These are phyloP conservation scores for Epinotia bilunana DNA, from an alignment of 2,888 invertebrate species.

Conservation along the genomic window DNA sequence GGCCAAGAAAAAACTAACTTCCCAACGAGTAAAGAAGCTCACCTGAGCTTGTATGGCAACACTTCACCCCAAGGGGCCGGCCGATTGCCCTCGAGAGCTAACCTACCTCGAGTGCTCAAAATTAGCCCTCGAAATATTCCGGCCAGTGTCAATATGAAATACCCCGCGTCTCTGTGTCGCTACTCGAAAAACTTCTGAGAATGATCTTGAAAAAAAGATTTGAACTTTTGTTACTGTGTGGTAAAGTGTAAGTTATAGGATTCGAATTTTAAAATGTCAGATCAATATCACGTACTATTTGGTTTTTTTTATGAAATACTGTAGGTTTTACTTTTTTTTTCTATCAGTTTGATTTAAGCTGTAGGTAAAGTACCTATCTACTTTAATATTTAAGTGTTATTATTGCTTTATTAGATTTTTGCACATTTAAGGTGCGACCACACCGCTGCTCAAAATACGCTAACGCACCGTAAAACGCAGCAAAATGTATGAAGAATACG, in stretches of 20 bases:
- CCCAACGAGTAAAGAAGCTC: not conserved
- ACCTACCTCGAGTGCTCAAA: slow-evolving; percentile 64
- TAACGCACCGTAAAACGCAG: too few species aligned
- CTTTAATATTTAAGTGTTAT: too few species aligned
- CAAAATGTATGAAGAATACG: too few species aligned
- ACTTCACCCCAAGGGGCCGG: slow-evolving; percentile 60
- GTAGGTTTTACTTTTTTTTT: too few species aligned
- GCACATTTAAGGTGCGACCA: too few species aligned
- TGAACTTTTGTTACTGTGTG: not conserved
- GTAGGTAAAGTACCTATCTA: too few species aligned
- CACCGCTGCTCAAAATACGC: too few species aligned
- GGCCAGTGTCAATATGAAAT: slow-evolving; percentile 50
- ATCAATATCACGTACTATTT: not conserved
- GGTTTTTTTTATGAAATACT: too few species aligned
- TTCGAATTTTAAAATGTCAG: not conserved
- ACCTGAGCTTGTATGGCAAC: slow-evolving; percentile 53
- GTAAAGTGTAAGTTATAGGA: not conserved
- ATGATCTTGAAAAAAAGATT: slow-evolving; percentile 22
- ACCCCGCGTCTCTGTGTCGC: slow-evolving; percentile 46
- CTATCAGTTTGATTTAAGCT: too few species aligned
- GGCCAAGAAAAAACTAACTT: not conserved
- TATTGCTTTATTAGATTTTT: too few species aligned
- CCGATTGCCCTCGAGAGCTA: slow-evolving; percentile 72
- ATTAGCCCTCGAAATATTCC: slow-evolving; percentile 70
- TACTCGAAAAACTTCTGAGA: slow-evolving; percentile 36